These are phyloP conservation scores for Zele albiditarsus DNA, from an alignment of 2,888 invertebrate species.

Conservation along the genomic window DNA sequence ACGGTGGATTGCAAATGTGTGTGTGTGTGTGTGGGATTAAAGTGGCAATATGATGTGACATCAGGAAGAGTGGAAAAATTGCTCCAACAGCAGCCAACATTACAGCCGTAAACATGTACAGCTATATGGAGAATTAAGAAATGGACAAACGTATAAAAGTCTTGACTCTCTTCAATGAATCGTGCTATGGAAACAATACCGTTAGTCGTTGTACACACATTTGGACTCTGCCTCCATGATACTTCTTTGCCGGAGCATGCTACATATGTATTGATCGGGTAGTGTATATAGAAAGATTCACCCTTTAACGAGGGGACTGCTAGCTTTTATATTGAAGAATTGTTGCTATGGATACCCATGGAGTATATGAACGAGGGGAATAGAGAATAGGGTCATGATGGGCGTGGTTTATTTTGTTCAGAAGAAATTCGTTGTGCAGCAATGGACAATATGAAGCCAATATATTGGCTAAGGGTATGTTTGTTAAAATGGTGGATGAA, in stretches of 20 bases:
- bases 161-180: too few relatives aligned
- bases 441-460: background rate
- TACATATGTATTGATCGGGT: background rate
- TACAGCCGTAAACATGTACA: background rate
- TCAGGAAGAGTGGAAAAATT: background rate
- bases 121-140: too few relatives aligned
- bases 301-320: background rate
- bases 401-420: slow-evolving; percentile 3
- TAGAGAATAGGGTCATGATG: background rate
- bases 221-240: too few relatives aligned
- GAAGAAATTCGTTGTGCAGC: background rate
- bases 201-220: too few relatives aligned
- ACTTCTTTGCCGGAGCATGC: too few relatives aligned
- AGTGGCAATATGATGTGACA: slow-evolving; percentile 42
- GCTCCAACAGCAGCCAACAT: background rate
- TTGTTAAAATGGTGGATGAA: background rate
- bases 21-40: slow-evolving; percentile 51
- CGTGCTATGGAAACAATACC: too few relatives aligned
- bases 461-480: background rate
- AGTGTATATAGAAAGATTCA: background rate
- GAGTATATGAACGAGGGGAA: background rate
- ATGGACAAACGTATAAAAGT: too few relatives aligned
- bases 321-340: background rate
- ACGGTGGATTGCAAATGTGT: slow-evolving; percentile 59
- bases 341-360: background rate